A percentile compares a stretch with the other conserved stretches of the same genome.
These are phyloP conservation scores for Zosterops borbonicus DNA, from an alignment of 2,113 vertebrate genomes.

Conservation along the genomic window DNA sequence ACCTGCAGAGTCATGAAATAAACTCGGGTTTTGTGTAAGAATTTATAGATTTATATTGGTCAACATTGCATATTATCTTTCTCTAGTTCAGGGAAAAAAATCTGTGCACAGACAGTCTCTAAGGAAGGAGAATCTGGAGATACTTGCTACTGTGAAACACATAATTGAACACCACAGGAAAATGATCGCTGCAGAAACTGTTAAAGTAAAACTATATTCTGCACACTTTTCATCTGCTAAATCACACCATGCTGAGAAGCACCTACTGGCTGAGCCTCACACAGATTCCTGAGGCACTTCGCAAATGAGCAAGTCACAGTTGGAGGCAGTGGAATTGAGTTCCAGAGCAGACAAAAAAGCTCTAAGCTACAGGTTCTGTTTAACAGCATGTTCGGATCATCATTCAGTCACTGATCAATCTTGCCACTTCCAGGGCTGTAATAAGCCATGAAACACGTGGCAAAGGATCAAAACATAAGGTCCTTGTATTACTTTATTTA, in stretches of 20 bases:
- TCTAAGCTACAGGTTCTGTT: background rate
- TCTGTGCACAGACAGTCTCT: background rate
- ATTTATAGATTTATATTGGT: background rate
- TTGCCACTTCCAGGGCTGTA: background rate
- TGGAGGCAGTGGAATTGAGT: background rate
- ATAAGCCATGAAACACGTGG: background rate
- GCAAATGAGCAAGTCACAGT: background rate
- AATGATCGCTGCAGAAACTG: background rate
- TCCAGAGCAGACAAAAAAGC: background rate
- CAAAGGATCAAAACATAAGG: background rate
- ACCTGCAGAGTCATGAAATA: background rate
- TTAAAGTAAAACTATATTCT: background rate
- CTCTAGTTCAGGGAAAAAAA: background rate
- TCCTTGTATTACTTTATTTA: background rate
- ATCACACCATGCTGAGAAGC: background rate
- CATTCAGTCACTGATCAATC: background rate
- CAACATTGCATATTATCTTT: background rate
- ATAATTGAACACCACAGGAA: slow-evolving; percentile 30
- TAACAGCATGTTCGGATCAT: background rate
- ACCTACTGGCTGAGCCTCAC: background rate
- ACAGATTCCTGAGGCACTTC: background rate
- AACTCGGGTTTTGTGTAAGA: background rate
- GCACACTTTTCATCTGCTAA: background rate
- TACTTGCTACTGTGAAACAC: background rate
- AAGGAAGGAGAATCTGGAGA: slow-evolving; percentile 7